A percentile compares a stretch with the other conserved stretches of the same genome.
Evolutionary conservation across 2,888 invertebrate species (phyloP).

Genomic region (Apeira syringaria): DNA sequence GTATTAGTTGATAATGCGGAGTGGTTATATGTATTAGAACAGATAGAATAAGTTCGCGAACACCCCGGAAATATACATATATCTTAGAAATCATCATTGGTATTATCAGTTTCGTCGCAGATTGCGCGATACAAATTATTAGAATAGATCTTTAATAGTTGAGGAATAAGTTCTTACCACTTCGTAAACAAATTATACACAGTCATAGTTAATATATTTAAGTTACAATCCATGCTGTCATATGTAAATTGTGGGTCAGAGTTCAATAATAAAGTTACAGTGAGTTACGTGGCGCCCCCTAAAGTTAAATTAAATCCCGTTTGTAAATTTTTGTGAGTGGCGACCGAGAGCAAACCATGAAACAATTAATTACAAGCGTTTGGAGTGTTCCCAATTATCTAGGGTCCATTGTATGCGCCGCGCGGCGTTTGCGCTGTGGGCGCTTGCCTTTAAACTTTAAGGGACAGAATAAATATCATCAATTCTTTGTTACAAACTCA

Average conservation of each 20-base stretch:
- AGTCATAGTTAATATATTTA: neutral
- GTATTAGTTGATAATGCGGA: too few relatives aligned
- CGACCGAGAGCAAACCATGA: slow-evolving; percentile 22
- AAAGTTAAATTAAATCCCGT: slow-evolving; percentile 17
- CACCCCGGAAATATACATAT: too few relatives aligned
- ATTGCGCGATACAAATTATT: too few relatives aligned
- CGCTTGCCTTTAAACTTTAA: slow-evolving; percentile 2
- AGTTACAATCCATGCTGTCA: neutral
- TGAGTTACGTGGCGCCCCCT: slow-evolving; percentile 1
- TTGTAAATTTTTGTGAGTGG: slow-evolving; percentile 6
- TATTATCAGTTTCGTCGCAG: too few relatives aligned
- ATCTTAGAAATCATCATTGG: too few relatives aligned
- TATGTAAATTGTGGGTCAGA: slow-evolving; percentile 1
- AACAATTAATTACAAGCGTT: slow-evolving; percentile 30
- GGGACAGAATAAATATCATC: slow-evolving; percentile 4
- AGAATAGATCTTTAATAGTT: too few relatives aligned
- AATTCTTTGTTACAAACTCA: slow-evolving; percentile 3
- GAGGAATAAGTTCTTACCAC: too few relatives aligned
- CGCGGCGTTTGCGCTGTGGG: too few relatives aligned
- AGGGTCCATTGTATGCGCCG: slow-evolving; percentile 8
- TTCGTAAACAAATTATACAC: neutral
- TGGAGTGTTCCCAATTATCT: slow-evolving; percentile 23
- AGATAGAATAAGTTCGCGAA: too few relatives aligned
- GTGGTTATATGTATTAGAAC: too few relatives aligned
- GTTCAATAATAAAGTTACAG: slow-evolving; percentile 10